Percentiles rank a stretch among this genome's conserved stretches.
phyloP scores from a whole-genome alignment of 2,113 vertebrate species.

The Labrus mixtus region DNA sequence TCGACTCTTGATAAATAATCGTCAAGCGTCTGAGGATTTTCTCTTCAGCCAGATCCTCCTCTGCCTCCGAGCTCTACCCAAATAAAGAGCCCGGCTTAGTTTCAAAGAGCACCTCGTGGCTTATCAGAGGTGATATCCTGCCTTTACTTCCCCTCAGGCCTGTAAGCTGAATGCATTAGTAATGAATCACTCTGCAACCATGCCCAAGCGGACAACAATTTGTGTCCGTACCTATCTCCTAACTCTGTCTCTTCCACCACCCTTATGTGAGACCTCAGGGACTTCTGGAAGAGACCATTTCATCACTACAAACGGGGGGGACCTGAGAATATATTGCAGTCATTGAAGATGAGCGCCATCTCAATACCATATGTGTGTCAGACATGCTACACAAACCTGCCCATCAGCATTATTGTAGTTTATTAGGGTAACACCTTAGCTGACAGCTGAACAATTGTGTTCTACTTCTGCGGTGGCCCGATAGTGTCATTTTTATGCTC shows the following conservation, averaged over 20 bases:
- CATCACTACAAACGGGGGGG: not conserved
- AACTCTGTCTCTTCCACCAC: conserved; percentile 12
- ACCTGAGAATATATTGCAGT: conserved; percentile 1
- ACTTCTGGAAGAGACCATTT: conserved; percentile 32
- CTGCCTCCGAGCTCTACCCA: conserved; percentile 28
- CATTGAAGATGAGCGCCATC: conserved; percentile 35
- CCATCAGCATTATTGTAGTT: conserved; percentile 59
- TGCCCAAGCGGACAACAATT: conserved; percentile 65
- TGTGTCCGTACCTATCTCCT: conserved; percentile 53
- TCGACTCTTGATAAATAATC: conserved; percentile 54
- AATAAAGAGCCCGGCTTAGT: conserved; percentile 58
- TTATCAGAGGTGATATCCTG: conserved; percentile 62
- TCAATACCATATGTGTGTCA: conserved; percentile 47
- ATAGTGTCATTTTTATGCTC: conserved; percentile 59
- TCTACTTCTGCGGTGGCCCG: conserved; percentile 52
- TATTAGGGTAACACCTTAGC: conserved; percentile 42
- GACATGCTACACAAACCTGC: conserved; percentile 41
- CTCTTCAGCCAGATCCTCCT: conserved; percentile 42
- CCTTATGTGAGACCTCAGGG: conserved; percentile 39
- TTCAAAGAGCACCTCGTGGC: conserved; percentile 51
- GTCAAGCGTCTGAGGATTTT: conserved; percentile 55
- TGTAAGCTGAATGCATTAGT: conserved; percentile 63
- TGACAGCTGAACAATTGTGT: conserved; percentile 65
- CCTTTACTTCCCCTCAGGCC: conserved; percentile 52
- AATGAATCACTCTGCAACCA: conserved; percentile 61